Percentiles rank a stretch among this genome's conserved stretches.
Conservation (phyloP, 1,140 invertebrate species). For the Drosophila lacertosa region DNA sequence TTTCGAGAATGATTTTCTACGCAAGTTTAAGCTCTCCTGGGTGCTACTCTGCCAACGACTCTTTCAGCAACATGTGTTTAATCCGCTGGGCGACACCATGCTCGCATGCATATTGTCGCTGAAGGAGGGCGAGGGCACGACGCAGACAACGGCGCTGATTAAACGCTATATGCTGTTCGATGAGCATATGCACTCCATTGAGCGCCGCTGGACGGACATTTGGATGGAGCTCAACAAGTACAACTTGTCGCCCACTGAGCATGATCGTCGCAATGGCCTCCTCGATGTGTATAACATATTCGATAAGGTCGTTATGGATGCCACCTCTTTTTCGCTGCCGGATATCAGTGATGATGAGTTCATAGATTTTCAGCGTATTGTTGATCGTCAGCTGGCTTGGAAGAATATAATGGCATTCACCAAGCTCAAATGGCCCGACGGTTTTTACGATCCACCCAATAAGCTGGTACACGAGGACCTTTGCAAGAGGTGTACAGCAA, state of each 20-base stretch:
- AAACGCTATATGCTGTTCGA: conserved; percentile 81
- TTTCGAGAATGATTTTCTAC: conserved; percentile 81
- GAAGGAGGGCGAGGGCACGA: conserved; percentile 70
- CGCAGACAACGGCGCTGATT: conserved; percentile 68
- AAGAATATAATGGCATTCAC: conserved; percentile 82
- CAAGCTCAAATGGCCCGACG: conserved; percentile 78
- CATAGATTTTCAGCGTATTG: conserved; percentile 76
- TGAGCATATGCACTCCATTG: conserved; percentile 81
- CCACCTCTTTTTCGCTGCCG: conserved; percentile 74
- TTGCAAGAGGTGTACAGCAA: conserved; percentile 77
- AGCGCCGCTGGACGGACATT: conserved; percentile 78
- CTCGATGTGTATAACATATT: conserved; percentile 82
- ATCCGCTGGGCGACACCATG: conserved; percentile 75
- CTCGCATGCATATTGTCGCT: conserved; percentile 78
- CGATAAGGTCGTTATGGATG: conserved; percentile 79
- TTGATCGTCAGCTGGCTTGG: conserved; percentile 80
- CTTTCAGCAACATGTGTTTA: conserved; percentile 83
- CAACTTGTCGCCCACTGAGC: conserved; percentile 77
- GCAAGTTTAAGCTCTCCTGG: conserved; percentile 81
- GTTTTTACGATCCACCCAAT: conserved; percentile 78
- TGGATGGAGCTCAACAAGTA: conserved; percentile 81
- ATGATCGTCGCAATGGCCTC: conserved; percentile 72
- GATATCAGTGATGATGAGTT: conserved; percentile 79
- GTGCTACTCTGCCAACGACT: conserved; percentile 80
- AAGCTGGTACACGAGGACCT: conserved; percentile 73